Conservation (phyloP, 2,113 vertebrate genomes). For the Cinclus cinclus region DNA sequence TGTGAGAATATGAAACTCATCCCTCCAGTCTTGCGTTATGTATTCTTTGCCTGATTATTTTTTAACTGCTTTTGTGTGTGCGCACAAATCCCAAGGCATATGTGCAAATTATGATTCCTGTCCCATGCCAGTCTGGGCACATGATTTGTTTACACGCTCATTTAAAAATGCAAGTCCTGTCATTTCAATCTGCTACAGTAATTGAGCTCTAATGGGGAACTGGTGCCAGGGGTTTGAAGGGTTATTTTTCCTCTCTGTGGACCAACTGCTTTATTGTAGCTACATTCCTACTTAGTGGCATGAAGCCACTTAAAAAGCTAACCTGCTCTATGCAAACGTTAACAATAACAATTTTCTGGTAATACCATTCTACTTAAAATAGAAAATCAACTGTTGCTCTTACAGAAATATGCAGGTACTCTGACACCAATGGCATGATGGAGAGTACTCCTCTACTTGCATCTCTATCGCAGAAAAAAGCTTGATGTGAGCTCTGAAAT, state of each 20-base stretch:
- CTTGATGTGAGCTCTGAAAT: neutral
- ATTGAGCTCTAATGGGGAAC: neutral
- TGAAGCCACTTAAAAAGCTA: conserved; percentile 36
- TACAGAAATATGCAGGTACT: neutral
- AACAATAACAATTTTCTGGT: conserved; percentile 26
- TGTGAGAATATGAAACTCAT: neutral
- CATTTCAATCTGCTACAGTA: conserved; percentile 41
- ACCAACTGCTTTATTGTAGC: conserved; percentile 5
- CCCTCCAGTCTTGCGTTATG: neutral
- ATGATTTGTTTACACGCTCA: neutral
- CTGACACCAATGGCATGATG: neutral
- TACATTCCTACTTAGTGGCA: conserved; percentile 14
- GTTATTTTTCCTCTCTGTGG: conserved; percentile 23
- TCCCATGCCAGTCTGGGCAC: neutral
- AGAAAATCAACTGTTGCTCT: neutral
- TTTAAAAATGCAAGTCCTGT: conserved; percentile 5
- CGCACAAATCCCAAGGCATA: neutral
- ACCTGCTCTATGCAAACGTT: conserved; percentile 15
- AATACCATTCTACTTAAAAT: neutral
- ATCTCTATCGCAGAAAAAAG: neutral
- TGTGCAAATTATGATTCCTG: neutral
- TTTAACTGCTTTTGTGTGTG: neutral
- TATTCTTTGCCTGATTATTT: neutral
- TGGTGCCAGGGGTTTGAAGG: conserved; percentile 20
- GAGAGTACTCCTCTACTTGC: neutral